Evolutionary conservation across 2,888 invertebrate genomes (phyloP), one percentile per base, ranked within the genome.

Genomic region (Pachydiplax longipennis): DNA sequence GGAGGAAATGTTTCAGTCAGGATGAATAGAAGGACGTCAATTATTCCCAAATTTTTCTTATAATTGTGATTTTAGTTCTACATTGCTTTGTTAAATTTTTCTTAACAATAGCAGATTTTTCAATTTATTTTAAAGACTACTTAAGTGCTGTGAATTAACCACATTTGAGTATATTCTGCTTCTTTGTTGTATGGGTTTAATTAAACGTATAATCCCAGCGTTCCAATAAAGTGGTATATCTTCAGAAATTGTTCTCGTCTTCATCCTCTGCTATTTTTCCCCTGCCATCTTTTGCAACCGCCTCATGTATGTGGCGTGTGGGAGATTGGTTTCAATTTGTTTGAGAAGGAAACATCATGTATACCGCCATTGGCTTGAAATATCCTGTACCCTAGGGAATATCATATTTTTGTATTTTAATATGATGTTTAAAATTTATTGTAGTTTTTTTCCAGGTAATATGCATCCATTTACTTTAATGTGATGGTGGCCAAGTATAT

Each of bases 81-180:
- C 61, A 61, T 87, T 87, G 82, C 82, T 87, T 61, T 87, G 87
- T 87, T 87, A 58, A 87, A 87, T 87, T 87, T 83, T 61, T 87
- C 53, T 35, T 61, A 61, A 87, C 35, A 58, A 58, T 37, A 61
- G 35, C 61, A 35, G 61, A 87, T 61, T 61, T 61, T 65, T 61
- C 35, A 61, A 61, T 87, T 65, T 87, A 87, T 58, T 65, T 31
- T 73, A 73, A 73, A 73, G 61, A 61, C 87, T 61, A 87, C 61
- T 61, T 61, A 61, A 87, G 58, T 87, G 37, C 87, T 87, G 87
- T 87, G 87, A 61, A 61, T 35, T 87, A n/a, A 65, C 61, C 87
- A 61, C 87, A 87, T 37, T 87, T 87, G 87, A 61, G 58, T 65
- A 87, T 65, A 87, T 61, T 61, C 87, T 87, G 61, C 53, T 87